phyloP scores from a whole-genome alignment of 2,888 invertebrate species.

The Liposcelis brunnea region DNA sequence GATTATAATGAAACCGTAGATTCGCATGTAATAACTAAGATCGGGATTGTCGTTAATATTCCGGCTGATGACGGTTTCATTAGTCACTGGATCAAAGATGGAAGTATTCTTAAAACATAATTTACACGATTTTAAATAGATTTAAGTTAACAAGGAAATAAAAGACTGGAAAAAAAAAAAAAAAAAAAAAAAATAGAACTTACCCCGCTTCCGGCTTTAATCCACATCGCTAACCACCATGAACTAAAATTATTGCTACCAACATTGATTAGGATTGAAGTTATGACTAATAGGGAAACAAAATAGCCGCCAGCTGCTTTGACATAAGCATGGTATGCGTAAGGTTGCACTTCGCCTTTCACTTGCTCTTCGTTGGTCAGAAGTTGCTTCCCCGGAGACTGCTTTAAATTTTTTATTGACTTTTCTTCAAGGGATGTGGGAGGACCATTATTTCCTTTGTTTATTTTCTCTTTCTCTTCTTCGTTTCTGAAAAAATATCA shows the following conservation, averaged over 20 bases:
- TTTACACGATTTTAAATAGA: too few relatives aligned
- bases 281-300: slow-evolving; percentile 25
- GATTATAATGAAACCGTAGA: slow-evolving; percentile 34
- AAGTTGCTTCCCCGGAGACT: background rate
- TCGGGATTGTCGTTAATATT: slow-evolving; percentile 33
- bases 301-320: slow-evolving; percentile 33
- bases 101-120: slow-evolving; percentile 19
- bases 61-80: slow-evolving; percentile 21
- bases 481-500: too few relatives aligned
- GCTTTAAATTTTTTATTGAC: background rate
- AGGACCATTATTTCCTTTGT: too few relatives aligned
- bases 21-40: slow-evolving; percentile 29
- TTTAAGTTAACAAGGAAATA: too few relatives aligned
- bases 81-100: slow-evolving; percentile 13
- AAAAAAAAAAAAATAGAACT: slow-evolving; percentile 15
- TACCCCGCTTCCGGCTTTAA: slow-evolving; percentile 25
- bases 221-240: slow-evolving; percentile 42
- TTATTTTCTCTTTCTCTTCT: too few relatives aligned
- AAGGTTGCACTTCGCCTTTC: slow-evolving; percentile 25
- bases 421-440: background rate
- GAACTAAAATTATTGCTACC: slow-evolving; percentile 35
- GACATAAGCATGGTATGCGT: slow-evolving; percentile 32
- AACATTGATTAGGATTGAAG: slow-evolving; percentile 31
- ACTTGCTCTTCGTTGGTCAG: slow-evolving; percentile 15
- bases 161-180: background rate